Evolutionary conservation across 2,113 vertebrate genomes (phyloP).

Genomic region (Pristiophorus japonicus): DNA sequence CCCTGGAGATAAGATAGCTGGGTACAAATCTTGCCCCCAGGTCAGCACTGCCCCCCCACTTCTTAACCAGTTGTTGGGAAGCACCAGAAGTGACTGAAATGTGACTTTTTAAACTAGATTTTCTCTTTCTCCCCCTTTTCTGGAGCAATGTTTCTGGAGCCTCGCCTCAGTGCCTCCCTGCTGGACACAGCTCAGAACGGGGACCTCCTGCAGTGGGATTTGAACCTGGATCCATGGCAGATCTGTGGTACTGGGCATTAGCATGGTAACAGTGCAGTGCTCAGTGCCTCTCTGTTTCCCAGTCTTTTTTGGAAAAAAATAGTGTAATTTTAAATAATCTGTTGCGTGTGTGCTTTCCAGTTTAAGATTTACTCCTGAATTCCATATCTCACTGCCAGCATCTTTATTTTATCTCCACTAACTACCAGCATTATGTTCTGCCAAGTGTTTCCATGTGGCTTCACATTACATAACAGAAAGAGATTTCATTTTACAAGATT

Average conservation of each 20-base stretch:
- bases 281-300: not conserved
- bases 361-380: constrained; percentile 5
- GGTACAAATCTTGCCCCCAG: not conserved
- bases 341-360: not conserved
- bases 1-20: not conserved
- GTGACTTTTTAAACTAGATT: not conserved
- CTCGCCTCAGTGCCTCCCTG: not conserved
- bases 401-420: constrained; percentile 14
- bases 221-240: not conserved
- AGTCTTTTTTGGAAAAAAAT: not conserved
- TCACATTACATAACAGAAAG: constrained; percentile 34
- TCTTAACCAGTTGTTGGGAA: not conserved
- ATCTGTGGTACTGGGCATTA: not conserved
- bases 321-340: not conserved
- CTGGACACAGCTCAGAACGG: not conserved
- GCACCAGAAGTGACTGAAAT: not conserved
- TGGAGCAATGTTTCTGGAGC: not conserved
- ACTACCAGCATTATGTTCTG: constrained; percentile 32
- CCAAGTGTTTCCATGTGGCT: constrained; percentile 33
- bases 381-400: constrained; percentile 24
- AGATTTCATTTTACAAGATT: constrained; percentile 34
- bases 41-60: too few species aligned
- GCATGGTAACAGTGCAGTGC: not conserved
- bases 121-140: not conserved
- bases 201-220: not conserved